Conservation (phyloP, 2,113 vertebrate species). For the Struthio camelus region DNA sequence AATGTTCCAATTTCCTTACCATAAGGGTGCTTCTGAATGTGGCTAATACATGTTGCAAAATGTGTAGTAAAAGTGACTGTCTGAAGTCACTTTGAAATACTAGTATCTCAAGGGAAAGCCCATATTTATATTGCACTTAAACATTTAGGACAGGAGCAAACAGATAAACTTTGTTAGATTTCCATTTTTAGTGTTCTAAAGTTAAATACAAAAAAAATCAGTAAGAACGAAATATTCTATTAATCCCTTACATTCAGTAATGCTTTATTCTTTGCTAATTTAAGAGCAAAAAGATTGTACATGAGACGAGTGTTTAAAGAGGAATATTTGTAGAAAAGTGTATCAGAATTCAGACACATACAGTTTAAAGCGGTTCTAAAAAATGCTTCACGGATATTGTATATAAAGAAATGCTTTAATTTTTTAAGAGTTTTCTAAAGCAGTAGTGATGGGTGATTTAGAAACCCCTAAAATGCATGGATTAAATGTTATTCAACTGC, state of each 20-base stretch:
- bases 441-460: neutral
- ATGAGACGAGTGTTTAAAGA: neutral
- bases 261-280: neutral
- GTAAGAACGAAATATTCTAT: neutral
- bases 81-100: neutral
- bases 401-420: neutral
- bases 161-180: neutral
- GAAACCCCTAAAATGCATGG: neutral
- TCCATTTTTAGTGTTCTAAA: neutral
- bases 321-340: neutral
- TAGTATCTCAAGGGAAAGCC: neutral
- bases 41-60: neutral
- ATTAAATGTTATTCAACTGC: neutral
- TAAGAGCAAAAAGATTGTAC: neutral
- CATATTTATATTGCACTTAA: neutral
- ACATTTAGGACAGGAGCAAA: neutral
- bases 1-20: neutral
- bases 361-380: neutral
- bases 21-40: neutral
- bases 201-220: neutral
- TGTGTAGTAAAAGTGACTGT: neutral
- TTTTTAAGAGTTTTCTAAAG: neutral
- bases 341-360: neutral
- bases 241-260: neutral
- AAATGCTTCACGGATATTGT: neutral